phyloP scores from a whole-genome alignment of 2,113 vertebrate genomes.

The Orthonyx spaldingii region DNA sequence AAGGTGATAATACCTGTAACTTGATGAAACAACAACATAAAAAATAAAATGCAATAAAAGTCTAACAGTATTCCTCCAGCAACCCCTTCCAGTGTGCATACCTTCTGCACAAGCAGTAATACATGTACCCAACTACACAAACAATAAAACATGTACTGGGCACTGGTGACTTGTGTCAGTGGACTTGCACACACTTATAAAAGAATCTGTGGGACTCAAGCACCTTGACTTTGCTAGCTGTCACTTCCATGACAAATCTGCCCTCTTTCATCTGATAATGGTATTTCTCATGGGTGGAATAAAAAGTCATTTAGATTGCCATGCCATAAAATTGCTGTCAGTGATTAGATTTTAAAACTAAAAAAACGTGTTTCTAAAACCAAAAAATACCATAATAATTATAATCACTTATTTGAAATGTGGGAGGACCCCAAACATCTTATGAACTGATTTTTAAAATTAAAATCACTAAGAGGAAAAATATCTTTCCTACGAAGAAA shows the following conservation, averaged over 20 bases:
- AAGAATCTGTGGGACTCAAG: background rate
- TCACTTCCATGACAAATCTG: background rate
- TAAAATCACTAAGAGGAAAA: background rate
- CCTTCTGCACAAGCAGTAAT: constrained; percentile 1
- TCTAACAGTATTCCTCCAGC: background rate
- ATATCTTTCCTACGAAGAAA: background rate
- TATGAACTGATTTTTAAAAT: background rate
- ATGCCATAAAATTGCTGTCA: background rate
- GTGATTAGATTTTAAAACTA: background rate
- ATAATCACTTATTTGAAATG: background rate
- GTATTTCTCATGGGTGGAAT: background rate
- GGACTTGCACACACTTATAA: background rate
- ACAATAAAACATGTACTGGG: background rate
- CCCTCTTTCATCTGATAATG: background rate
- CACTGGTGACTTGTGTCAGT: background rate
- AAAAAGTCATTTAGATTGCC: background rate
- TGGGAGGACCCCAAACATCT: background rate
- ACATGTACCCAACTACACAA: background rate
- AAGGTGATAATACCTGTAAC: constrained; percentile 37
- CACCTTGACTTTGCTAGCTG: background rate
- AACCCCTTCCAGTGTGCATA: background rate
- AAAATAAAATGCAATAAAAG: constrained; percentile 44
- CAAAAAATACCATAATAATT: background rate
- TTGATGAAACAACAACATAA: constrained; percentile 15
- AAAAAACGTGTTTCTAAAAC: background rate